phyloP scores from a whole-genome alignment of 1,140 invertebrate species.

The Diploscapter pachys region DNA sequence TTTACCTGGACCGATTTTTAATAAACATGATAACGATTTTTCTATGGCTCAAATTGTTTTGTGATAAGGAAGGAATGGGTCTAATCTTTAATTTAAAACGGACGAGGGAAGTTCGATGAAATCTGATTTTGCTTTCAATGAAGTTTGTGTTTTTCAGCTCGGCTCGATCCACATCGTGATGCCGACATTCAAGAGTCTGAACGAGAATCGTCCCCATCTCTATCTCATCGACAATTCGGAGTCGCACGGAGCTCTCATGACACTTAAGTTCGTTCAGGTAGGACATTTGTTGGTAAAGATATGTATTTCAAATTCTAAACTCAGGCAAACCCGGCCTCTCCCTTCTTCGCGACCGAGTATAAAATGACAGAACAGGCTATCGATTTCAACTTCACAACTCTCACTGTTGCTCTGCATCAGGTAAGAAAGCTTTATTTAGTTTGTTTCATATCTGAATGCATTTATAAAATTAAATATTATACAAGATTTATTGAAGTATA shows the following conservation, averaged over 20 bases:
- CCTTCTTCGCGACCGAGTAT: conserved; percentile 77
- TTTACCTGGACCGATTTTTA: too few relatives aligned
- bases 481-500: too few relatives aligned
- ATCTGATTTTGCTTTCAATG: too few relatives aligned
- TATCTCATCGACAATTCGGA: conserved; percentile 49
- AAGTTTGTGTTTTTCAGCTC: conserved; percentile 30
- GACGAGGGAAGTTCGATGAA: too few relatives aligned
- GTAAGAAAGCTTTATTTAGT: conserved; percentile 62
- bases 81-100: too few relatives aligned
- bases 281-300: background rate
- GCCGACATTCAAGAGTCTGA: conserved; percentile 41
- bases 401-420: conserved; percentile 78
- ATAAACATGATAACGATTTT: too few relatives aligned
- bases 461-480: too few relatives aligned
- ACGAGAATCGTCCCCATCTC: conserved; percentile 39
- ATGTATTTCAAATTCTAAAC: background rate
- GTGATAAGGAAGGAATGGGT: too few relatives aligned
- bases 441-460: too few relatives aligned
- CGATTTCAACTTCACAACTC: conserved; percentile 73
- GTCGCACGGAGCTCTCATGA: conserved; percentile 34
- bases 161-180: conserved; percentile 46
- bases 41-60: too few relatives aligned
- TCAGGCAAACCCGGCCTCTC: conserved; percentile 74
- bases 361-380: conserved; percentile 76
- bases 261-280: conserved; percentile 26